A percentile compares a stretch with the other conserved stretches of the same genome.
These are phyloP conservation scores for Lepidurus apus DNA, from an alignment of 1,140 invertebrate species.

Conservation along the genomic window DNA sequence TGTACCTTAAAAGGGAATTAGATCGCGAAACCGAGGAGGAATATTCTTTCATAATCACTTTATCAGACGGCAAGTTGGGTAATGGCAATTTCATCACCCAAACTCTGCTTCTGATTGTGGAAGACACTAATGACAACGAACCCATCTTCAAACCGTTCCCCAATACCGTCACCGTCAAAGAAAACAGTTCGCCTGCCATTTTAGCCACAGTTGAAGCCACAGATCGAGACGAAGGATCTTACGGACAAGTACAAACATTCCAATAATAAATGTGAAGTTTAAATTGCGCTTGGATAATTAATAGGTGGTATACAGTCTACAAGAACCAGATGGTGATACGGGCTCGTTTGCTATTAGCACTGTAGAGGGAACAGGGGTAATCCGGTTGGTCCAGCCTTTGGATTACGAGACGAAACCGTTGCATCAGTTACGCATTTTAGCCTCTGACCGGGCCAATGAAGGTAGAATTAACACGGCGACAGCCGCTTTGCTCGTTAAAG, in stretches of 20 bases:
- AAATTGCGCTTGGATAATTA: not conserved
- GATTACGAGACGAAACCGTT: slow-evolving; percentile 84
- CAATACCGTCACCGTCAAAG: slow-evolving; percentile 67
- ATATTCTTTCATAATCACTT: slow-evolving; percentile 77
- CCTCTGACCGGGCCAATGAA: slow-evolving; percentile 76
- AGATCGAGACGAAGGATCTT: slow-evolving; percentile 82
- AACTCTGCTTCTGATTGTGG: slow-evolving; percentile 76
- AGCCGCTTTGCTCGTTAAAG: slow-evolving; percentile 77
- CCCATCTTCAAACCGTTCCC: slow-evolving; percentile 81
- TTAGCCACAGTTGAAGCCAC: slow-evolving; percentile 77
- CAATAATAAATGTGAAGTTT: not conserved
- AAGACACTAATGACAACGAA: slow-evolving; percentile 87
- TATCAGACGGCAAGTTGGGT: slow-evolving; percentile 80
- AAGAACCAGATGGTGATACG: slow-evolving; percentile 72
- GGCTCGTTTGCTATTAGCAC: slow-evolving; percentile 72
- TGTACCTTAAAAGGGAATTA: slow-evolving; percentile 80
- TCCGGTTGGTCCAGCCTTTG: slow-evolving; percentile 65
- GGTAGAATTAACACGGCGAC: slow-evolving; percentile 71
- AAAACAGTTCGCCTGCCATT: slow-evolving; percentile 64
- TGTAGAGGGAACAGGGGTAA: slow-evolving; percentile 77
- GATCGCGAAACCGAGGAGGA: slow-evolving; percentile 82
- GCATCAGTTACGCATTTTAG: slow-evolving; percentile 77
- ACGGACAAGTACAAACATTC: slow-evolving; percentile 66
- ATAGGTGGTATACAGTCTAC: slow-evolving; percentile 51
- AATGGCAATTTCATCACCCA: slow-evolving; percentile 85